Base-by-base conservation (phyloP, 2,888 invertebrate species). In the Platerodrilus igneus region DNA sequence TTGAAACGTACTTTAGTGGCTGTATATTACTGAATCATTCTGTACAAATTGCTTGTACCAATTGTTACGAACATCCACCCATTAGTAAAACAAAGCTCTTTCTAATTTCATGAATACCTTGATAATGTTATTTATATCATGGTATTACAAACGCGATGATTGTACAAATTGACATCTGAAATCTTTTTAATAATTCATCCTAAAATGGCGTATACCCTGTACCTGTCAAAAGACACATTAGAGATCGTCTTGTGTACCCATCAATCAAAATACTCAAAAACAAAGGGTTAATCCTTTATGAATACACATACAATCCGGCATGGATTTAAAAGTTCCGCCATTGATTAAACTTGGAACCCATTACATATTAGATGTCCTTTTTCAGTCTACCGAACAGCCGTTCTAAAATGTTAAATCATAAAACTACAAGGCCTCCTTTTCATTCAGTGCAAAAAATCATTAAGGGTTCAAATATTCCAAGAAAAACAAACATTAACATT, bases 121-220 rank as follows among this genome's bases (percentile, higher is more conserved):
- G 60, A 62, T 60, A 60, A 60, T 56, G 59, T 57, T 59, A 59
- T 58, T 57, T 59, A 59, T 58, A 59, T 61, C 58, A 50, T 55
- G 52, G 50, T 51, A 44, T 39, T 47, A 40, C 51, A 50, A 55
- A 58, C 59, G n/a, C n/a, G n/a, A 57, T 53, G 57, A 57, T 55
- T 50, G 50, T 52, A 58, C 59, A 59, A 59, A 59, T 59, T 59
- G 59, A 59, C 59, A 59, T 56, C 53, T 56, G 56, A 55, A 58
- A 54, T 58, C 58, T 51, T 47, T 50, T 59, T 57, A 58, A 59
- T 59, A 58, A 59, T 59, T 59, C 59, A 59, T 47, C 36, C 38
- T 47, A 43, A 37, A 43, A 47, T 40, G 45, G 45, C 41, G 47
- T 39, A 36, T 27, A 36, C 44, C 37, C 42, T 48, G 42, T 45